Conservation (phyloP, 1,140 invertebrate species). For the Acromyrmex echinatior region DNA sequence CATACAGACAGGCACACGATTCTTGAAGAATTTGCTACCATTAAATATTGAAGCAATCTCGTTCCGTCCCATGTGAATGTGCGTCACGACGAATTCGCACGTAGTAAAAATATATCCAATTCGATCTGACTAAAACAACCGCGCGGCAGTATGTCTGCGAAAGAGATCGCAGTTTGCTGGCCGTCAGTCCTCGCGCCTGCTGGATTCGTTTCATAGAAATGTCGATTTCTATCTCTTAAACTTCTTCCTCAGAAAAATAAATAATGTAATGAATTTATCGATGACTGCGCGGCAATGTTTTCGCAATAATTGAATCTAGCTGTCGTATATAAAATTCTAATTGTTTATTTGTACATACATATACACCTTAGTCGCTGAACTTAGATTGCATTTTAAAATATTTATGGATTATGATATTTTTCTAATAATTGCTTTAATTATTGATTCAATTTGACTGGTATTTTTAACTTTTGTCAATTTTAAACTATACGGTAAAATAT, state of each 20-base stretch:
- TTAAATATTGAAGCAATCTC: slow-evolving; percentile 34
- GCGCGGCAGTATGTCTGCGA: background rate
- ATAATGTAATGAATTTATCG: background rate
- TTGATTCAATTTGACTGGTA: background rate
- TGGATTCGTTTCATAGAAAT: slow-evolving; percentile 3
- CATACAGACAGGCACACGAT: background rate
- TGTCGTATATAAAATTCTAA: background rate
- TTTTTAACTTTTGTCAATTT: background rate
- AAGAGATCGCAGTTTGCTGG: slow-evolving; percentile 3
- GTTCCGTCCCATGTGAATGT: background rate
- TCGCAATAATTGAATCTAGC: background rate
- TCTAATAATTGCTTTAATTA: background rate
- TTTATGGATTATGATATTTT: background rate
- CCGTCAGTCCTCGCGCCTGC: background rate
- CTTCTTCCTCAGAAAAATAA: background rate
- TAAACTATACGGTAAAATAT: background rate
- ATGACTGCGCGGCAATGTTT: background rate
- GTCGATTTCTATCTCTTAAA: background rate
- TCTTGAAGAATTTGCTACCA: slow-evolving; percentile 41
- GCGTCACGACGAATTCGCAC: slow-evolving; percentile 7
- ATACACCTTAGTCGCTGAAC: background rate
- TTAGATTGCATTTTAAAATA: background rate
- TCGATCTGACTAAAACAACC: slow-evolving; percentile 45
- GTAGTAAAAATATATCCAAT: slow-evolving; percentile 46
- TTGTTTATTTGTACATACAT: background rate